phyloP scores from a whole-genome alignment of 2,888 invertebrate species.

The Chymomyza amoena region DNA sequence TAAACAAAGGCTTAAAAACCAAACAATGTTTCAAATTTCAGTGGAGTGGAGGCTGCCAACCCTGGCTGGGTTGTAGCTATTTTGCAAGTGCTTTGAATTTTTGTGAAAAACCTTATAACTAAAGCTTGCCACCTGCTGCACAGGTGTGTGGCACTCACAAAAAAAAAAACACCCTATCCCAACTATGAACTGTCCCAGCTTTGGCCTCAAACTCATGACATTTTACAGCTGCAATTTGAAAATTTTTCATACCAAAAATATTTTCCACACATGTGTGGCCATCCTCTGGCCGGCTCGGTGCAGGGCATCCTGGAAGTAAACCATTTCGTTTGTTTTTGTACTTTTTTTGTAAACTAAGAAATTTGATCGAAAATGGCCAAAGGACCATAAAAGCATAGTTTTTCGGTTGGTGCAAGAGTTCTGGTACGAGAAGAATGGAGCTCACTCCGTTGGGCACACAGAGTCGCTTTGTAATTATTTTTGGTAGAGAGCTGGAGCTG shows the following conservation, averaged over 20 bases:
- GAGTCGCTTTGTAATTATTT: conserved; percentile 37
- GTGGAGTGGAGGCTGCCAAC: background rate
- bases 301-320: background rate
- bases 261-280: conserved; percentile 18
- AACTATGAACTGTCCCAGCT: background rate
- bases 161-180: conserved; percentile 30
- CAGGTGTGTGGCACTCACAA: conserved; percentile 39
- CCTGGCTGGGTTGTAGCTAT: background rate
- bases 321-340: background rate
- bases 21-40: conserved; percentile 41
- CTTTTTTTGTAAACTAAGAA: conserved; percentile 42
- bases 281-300: no score
- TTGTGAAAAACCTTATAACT: conserved; percentile 1
- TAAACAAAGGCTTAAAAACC: conserved; percentile 30
- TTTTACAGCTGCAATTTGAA: conserved; percentile 47
- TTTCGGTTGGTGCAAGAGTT: background rate
- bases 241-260: conserved; percentile 52
- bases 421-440: background rate
- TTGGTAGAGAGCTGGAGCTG: conserved; percentile 25
- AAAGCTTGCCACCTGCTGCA: conserved; percentile 13
- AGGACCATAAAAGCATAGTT: conserved; percentile 5
- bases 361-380: conserved; percentile 41
- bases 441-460: background rate
- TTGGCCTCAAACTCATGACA: conserved; percentile 18
- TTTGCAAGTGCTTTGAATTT: conserved; percentile 2